Evolutionary conservation across 2,113 vertebrate species (phyloP), one percentile per base, ranked within the genome.

Genomic region (Indicator indicator): DNA sequence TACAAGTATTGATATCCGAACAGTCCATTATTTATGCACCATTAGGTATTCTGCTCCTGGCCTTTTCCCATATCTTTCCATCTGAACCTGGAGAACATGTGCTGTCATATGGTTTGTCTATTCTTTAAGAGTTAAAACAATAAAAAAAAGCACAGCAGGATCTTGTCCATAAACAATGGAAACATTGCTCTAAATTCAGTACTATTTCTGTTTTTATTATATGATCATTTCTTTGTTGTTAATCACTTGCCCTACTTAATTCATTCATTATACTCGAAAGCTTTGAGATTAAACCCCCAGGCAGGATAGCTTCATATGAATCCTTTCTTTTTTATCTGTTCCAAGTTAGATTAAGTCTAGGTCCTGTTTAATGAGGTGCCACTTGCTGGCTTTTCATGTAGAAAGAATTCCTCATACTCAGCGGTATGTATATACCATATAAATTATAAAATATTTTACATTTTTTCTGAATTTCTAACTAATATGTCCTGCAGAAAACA

Each of bases 341-440:
- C 96, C 94, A 97, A 97, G 95, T 97, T 97, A 98, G 97, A 98
- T 98, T 97, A 98, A 97, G 97, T 97, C 91, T 97, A 97, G 97
- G 96, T 97, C 96, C 94, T 98, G 90, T 98, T 98, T 98, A 98
- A 98, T 98, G 98, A 98, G 97, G 96, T 98, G 93, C 95, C 96
- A 97, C 97, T 98, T 97, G 97, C 97, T 97, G 97, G 85, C 95
- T 97, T 98, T 98, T 97, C 96, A 97, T 96, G 94, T 97, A 97
- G 96, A 96, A 97, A 97, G 86, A 96, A 97, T 97, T 97, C 94
- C 88, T 97, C 93, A 89, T 97, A 96, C 97, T 97, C 97, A 96
- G 96, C 93, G 91, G 95, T 98, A 98, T 95, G 91, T 96, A 96
- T 97, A 97, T 95, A 96, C 74, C 95, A 98, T 96, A 98, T 98